Evolutionary conservation across 2,888 invertebrate genomes (phyloP).

Genomic region (Peribatodes rhomboidaria): DNA sequence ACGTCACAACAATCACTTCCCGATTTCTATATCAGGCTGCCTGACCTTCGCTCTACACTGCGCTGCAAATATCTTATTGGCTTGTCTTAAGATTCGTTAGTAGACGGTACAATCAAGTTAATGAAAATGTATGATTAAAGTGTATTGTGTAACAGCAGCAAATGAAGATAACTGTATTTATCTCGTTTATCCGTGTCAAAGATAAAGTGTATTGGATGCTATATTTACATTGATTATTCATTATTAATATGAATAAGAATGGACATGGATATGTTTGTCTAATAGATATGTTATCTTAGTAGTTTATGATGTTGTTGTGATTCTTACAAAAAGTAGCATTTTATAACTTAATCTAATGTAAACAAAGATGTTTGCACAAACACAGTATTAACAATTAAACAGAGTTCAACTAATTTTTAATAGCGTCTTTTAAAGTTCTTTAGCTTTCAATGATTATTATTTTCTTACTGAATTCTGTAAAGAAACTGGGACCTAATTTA

Average conservation of each 20-base stretch:
- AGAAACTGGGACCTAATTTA: too few species aligned
- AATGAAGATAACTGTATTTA: slow-evolving; percentile 2
- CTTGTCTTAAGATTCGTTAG: slow-evolving; percentile 16
- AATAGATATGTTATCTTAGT: too few species aligned
- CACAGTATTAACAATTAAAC: too few species aligned
- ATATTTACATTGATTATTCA: not conserved
- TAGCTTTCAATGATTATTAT: too few species aligned
- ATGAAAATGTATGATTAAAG: not conserved
- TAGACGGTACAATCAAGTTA: slow-evolving; percentile 2
- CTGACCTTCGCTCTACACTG: slow-evolving; percentile 62
- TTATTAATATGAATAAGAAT: not conserved
- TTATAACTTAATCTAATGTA: too few species aligned
- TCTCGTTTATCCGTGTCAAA: slow-evolving; percentile 6
- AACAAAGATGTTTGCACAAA: too few species aligned
- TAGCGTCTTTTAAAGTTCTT: too few species aligned
- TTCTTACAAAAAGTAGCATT: too few species aligned
- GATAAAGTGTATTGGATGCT: not conserved
- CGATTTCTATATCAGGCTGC: slow-evolving; percentile 72
- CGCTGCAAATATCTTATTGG: slow-evolving; percentile 33
- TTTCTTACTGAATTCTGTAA: too few species aligned
- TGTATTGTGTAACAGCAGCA: slow-evolving; percentile 4
- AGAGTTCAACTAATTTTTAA: too few species aligned
- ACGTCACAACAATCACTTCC: slow-evolving; percentile 64
- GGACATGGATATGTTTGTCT: not conserved
- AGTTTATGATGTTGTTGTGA: too few species aligned